Evolutionary conservation across 2,797 vertebrate genomes (phyloP).

Genomic region (Sebastolobus alascanus): DNA sequence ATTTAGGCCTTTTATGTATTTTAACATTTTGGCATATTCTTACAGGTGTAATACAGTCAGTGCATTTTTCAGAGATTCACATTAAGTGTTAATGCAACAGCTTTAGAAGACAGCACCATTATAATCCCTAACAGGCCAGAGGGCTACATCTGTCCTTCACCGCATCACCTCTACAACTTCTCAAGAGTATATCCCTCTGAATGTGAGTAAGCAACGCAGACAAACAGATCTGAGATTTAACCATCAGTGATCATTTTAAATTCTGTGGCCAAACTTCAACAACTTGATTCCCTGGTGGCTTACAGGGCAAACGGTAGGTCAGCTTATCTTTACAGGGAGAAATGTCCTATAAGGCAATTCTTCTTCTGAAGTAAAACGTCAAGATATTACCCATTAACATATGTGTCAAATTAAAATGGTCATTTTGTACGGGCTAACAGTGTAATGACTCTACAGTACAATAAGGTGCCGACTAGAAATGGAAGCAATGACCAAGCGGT

Average conservation of each 20-base stretch:
- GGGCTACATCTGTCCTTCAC: background rate
- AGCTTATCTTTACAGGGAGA: conserved; percentile 38
- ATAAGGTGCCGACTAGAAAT: conserved; percentile 56
- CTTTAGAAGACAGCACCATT: conserved; percentile 54
- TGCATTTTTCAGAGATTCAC: conserved; percentile 64
- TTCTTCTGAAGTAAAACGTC: conserved; percentile 17
- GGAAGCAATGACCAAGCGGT: conserved; percentile 31
- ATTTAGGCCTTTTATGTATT: conserved; percentile 42
- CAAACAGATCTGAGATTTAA: conserved; percentile 12
- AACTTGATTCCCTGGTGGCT: background rate
- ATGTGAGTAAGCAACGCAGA: background rate
- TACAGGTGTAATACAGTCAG: conserved; percentile 49
- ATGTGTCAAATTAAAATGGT: conserved; percentile 24
- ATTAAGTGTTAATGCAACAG: conserved; percentile 33
- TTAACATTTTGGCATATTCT: conserved; percentile 55
- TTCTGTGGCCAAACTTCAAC: background rate
- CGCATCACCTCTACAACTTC: background rate
- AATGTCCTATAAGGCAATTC: conserved; percentile 6
- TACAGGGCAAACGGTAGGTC: conserved; percentile 1
- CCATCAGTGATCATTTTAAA: conserved; percentile 11
- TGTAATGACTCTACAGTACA: conserved; percentile 67
- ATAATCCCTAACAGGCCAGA: conserved; percentile 40
- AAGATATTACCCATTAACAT: conserved; percentile 6
- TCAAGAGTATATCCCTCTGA: background rate
- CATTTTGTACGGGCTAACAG: conserved; percentile 51